Conservation (phyloP, 1,140 invertebrate species). For the Ceratosolen solmsi region DNA sequence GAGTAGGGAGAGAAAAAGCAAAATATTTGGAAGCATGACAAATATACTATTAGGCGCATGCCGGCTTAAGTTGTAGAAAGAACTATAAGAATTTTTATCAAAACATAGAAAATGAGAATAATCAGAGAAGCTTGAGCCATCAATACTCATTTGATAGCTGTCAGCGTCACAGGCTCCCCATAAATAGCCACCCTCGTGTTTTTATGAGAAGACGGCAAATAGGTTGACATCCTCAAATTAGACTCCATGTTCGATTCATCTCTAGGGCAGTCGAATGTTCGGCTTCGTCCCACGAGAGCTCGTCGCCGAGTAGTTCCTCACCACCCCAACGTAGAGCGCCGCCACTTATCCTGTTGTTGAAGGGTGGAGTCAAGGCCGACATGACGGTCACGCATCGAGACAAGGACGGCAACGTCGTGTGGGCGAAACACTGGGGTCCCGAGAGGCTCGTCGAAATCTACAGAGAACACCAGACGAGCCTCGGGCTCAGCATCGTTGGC, state of each 20-base stretch:
- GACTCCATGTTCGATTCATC: neutral
- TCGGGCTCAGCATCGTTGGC: slow-evolving; percentile 98
- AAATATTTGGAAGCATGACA: no score
- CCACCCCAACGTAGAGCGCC: neutral
- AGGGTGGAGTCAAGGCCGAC: slow-evolving; percentile 57
- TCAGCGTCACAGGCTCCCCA: neutral
- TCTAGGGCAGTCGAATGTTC: slow-evolving; percentile 33
- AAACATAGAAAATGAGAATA: neutral
- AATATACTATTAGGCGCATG: no score
- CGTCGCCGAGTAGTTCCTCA: slow-evolving; percentile 47
- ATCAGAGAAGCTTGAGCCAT: neutral
- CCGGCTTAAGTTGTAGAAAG: no score
- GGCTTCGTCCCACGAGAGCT: slow-evolving; percentile 49
- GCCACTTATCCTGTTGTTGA: slow-evolving; percentile 58
- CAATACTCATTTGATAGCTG: neutral
- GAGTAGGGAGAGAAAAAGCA: no score
- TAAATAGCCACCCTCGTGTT: neutral
- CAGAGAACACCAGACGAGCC: slow-evolving; percentile 81
- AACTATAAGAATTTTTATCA: neutral
- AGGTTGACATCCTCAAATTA: neutral
- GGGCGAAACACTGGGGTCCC: slow-evolving; percentile 91
- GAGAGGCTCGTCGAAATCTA: slow-evolving; percentile 83
- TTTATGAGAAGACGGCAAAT: neutral
- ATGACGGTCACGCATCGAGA: slow-evolving; percentile 73
- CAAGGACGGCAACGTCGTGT: slow-evolving; percentile 70